These are phyloP conservation scores for Butorides virescens DNA, from an alignment of 2,113 vertebrate species.

Conservation along the genomic window DNA sequence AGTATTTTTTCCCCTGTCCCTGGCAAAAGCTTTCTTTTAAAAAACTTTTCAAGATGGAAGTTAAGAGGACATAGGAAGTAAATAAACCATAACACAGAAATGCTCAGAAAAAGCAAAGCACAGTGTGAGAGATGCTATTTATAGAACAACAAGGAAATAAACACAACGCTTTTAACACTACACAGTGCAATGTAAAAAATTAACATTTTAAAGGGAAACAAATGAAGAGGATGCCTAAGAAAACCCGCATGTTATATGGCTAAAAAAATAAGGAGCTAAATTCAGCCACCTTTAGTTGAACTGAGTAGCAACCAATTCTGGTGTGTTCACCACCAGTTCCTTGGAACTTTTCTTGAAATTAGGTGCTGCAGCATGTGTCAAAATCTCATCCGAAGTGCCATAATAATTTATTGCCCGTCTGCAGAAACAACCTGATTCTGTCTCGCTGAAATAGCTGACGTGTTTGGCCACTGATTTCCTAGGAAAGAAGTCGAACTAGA, in stretches of 20 bases:
- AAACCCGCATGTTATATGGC: neutral
- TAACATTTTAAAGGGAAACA: neutral
- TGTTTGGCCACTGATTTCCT: constrained; percentile 41
- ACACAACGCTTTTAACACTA: neutral
- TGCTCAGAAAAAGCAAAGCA: neutral
- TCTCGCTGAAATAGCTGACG: neutral
- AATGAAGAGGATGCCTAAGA: neutral
- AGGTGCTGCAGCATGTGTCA: constrained; percentile 26
- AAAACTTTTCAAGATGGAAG: neutral
- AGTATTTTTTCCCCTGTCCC: neutral
- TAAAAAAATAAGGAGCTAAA: neutral
- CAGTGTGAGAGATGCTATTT: neutral
- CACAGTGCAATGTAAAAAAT: neutral
- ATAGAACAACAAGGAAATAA: constrained; percentile 18
- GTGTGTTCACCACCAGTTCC: neutral
- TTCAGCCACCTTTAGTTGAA: neutral
- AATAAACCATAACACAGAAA: neutral
- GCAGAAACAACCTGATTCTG: constrained; percentile 47
- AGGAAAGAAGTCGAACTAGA: neutral
- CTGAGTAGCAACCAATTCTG: neutral
- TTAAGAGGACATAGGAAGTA: neutral
- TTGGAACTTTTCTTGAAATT: constrained; percentile 16
- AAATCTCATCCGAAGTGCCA: constrained; percentile 19
- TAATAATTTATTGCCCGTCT: constrained; percentile 33
- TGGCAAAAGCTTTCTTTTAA: neutral